These are phyloP conservation scores for Sinocyclocheilus rhinocerous DNA, from an alignment of 2,113 vertebrate genomes.

Conservation along the genomic window DNA sequence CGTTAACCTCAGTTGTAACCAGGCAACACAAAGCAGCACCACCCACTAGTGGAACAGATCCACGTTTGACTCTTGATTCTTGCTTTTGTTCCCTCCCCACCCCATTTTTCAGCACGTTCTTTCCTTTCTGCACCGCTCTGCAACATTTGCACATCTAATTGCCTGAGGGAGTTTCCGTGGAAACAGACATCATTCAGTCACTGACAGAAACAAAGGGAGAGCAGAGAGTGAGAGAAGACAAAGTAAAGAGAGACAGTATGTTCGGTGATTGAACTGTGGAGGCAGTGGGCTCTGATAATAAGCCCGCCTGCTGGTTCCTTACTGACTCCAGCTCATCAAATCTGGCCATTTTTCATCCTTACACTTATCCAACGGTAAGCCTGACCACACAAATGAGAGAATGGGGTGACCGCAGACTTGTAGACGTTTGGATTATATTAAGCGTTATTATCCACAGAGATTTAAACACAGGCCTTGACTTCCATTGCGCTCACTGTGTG, in stretches of 20 bases:
- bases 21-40: too few species aligned
- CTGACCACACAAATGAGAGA: conserved; percentile 35
- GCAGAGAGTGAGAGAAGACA: conserved; percentile 1
- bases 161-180: conserved; percentile 41
- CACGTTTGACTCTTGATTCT: not conserved
- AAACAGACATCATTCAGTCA: conserved; percentile 38
- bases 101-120: conserved; percentile 8
- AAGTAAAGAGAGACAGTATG: conserved; percentile 25
- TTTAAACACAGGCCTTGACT: not conserved
- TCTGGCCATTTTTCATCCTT: not conserved
- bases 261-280: not conserved
- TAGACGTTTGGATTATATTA: conserved; percentile 30
- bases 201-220: conserved; percentile 34
- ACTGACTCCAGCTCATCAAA: not conserved
- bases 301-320: not conserved
- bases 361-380: conserved; percentile 17
- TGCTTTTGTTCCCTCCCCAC: not conserved
- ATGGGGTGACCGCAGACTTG: conserved; percentile 11
- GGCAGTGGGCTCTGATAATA: conserved; percentile 16
- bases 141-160: conserved; percentile 49
- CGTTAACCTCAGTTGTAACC: not conserved
- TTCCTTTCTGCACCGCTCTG: conserved; percentile 26
- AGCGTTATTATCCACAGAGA: conserved; percentile 10
- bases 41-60: not conserved
- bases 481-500: not conserved